Evolutionary conservation across 2,888 invertebrate species (phyloP).

Genomic region (Eugnorisma glareosa): DNA sequence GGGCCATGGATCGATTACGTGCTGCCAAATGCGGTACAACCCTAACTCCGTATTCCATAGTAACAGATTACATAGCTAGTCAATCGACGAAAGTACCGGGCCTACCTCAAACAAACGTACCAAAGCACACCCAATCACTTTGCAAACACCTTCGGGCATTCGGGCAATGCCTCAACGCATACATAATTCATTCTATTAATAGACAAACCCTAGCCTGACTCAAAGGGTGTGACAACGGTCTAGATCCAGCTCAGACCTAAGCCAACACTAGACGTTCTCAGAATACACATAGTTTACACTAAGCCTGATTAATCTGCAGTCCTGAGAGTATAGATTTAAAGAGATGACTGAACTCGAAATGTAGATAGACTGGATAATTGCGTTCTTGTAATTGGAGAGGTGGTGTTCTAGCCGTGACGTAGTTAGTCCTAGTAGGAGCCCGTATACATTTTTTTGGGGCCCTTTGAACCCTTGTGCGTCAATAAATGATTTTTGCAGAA

Average conservation of each 20-base stretch:
- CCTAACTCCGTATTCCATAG: neutral
- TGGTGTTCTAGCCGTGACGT: no score
- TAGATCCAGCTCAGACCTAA: conserved; percentile 20
- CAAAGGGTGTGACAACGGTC: conserved; percentile 12
- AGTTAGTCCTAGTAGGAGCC: no score
- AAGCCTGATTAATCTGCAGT: conserved; percentile 39
- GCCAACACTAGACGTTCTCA: conserved; percentile 24
- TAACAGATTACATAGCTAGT: no score
- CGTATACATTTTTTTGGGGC: no score
- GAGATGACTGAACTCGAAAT: conserved; percentile 2
- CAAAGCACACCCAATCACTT: neutral
- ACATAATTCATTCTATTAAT: conserved; percentile 37
- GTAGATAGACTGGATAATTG: neutral
- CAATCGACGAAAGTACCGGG: neutral
- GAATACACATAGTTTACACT: conserved; percentile 42
- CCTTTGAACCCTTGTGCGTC: no score
- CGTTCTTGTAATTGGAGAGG: neutral
- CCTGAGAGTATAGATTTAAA: neutral
- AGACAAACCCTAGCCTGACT: conserved; percentile 3
- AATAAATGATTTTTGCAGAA: no score
- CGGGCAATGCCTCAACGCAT: neutral
- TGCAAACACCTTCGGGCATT: neutral
- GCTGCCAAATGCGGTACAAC: neutral
- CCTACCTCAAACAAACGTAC: neutral
- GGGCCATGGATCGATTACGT: neutral